Conservation (phyloP, 2,888 invertebrate species). For the Apoderus coryli region DNA sequence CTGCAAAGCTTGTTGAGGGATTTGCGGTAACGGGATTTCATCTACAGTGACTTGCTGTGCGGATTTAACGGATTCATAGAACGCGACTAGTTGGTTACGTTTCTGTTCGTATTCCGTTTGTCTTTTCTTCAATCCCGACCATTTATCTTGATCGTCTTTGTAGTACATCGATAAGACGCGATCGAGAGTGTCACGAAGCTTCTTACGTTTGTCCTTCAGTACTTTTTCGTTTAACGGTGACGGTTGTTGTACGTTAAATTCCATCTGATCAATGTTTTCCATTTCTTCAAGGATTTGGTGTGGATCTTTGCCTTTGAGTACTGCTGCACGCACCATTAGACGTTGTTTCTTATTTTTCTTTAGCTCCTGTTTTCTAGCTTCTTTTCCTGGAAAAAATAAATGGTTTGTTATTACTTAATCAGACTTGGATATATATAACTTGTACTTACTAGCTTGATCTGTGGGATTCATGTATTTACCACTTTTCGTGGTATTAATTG, state of each 20-base stretch:
- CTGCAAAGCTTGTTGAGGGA: conserved; percentile 35
- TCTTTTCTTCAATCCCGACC: conserved; percentile 78
- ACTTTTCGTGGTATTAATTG: conserved; percentile 98
- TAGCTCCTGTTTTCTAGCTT: conserved; percentile 90
- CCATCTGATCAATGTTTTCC: conserved; percentile 98
- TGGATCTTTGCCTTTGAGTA: conserved; percentile 96
- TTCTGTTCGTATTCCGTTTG: conserved; percentile 88
- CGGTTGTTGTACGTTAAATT: conserved; percentile 88
- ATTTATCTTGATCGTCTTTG: conserved; percentile 91
- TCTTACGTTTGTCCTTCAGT: conserved; percentile 88
- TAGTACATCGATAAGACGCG: conserved; percentile 91
- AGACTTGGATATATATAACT: too few species aligned
- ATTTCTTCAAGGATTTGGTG: conserved; percentile 87
- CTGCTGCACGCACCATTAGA: conserved; percentile 90
- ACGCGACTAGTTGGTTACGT: conserved; percentile 72
- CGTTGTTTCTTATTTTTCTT: conserved; percentile 98
- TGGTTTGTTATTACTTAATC: too few species aligned
- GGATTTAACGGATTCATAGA: conserved; percentile 88
- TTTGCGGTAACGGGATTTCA: conserved; percentile 84
- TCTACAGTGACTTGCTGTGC: conserved; percentile 92
- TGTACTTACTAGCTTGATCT: conserved; percentile 96
- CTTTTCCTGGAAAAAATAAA: too few species aligned
- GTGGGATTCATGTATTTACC: conserved; percentile 99
- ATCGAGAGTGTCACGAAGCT: conserved; percentile 87
- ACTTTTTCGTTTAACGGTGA: conserved; percentile 95